These are phyloP conservation scores for Pangasianodon hypophthalmus DNA, from an alignment of 2,113 vertebrate genomes.

Conservation along the genomic window DNA sequence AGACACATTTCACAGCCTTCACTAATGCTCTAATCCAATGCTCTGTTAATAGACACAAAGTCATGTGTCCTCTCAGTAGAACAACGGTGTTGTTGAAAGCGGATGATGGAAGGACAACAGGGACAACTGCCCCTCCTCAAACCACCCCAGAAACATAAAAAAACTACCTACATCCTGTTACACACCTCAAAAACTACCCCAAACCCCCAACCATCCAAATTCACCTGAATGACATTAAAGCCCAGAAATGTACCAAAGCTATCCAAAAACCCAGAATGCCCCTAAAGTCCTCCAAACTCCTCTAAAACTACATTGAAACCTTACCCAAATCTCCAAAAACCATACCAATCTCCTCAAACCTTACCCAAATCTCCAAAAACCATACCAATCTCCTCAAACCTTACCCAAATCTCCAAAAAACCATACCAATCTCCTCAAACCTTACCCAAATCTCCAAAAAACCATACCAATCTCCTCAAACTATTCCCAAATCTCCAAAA, in stretches of 20 bases:
- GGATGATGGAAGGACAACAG: constrained; percentile 43
- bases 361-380: neutral
- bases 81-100: constrained; percentile 33
- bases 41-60: constrained; percentile 21
- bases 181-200: neutral
- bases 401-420: neutral
- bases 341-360: neutral
- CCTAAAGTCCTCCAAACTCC: neutral
- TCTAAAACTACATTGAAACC: neutral
- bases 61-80: constrained; percentile 53
- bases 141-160: neutral
- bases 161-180: neutral
- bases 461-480: neutral
- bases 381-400: neutral
- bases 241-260: neutral
- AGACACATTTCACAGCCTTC: neutral
- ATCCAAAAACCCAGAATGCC: neutral
- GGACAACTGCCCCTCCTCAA: neutral
- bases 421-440: neutral
- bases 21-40: neutral
- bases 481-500: neutral
- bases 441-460: neutral
- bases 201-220: neutral
- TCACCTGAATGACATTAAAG: neutral
- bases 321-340: neutral